Evolutionary conservation across 37 sponge, comb jelly and placozoan species (phyloP), one percentile per base, ranked within the genome.

Genomic region (Chondrilla cf. caribensis): DNA sequence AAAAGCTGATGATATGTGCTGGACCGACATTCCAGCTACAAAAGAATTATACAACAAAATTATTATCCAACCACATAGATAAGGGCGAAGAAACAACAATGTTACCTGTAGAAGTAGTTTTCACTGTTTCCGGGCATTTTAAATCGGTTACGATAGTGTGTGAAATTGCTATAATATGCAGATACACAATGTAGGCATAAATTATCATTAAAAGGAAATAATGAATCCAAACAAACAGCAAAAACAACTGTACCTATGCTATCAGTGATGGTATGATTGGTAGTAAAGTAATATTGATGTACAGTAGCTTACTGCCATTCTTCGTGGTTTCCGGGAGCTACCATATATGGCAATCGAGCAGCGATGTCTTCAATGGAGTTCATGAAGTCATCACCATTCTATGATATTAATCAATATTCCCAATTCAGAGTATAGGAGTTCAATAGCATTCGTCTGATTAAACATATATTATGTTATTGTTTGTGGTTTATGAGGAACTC

Each of bases 1-100:
- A 79, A 72, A 64, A 89, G 85, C 85, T 84, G 8, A 89, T 81
- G 71, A 89, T 64, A 60, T 89, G 89, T 24, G 72, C 85, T 11
- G 60, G 57, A 2, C 82, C 85, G 28, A 89, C 37, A 62, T 85
- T 38, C 47, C 71, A 59, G 54, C 86, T 85, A 54, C 18, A 60
- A 79, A 0, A 55, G 36, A 55, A 31, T 29, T 22, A 19, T 62
- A 62, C 64, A 62, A 62, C 25, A 28, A 62, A 62, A 6, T 19
- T 15, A 62, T 5, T 19, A 19, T 62, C 25, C 64, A 62, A 19
- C 22, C 5, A 19, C 8, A 62, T 70, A 70, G 5, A 28, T 37
- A 8, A 37, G 3, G 22, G 31, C 31, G 37, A 70, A 37, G 5
- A 8, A 37, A 38, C 38, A 18, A 5, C 8, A 3, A 15, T 31